Evolutionary conservation across 2,113 vertebrate species (phyloP).

Genomic region (Rhinolophus ferrumequinum): DNA sequence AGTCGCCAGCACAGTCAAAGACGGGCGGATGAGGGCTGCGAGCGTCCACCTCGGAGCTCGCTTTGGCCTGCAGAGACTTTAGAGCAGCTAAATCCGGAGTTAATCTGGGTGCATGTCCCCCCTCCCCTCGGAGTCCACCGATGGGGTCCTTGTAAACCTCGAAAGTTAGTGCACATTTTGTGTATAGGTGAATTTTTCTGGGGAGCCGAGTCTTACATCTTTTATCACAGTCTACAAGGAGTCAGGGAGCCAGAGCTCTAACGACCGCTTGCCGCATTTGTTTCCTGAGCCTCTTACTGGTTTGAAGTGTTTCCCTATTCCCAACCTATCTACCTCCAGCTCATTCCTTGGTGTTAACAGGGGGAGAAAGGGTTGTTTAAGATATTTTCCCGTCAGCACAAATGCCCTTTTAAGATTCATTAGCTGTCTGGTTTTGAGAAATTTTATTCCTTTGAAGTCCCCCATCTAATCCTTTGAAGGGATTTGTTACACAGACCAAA

Average conservation of each 20-base stretch:
- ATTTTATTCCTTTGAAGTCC: constrained; percentile 80
- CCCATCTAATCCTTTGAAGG: constrained; percentile 79
- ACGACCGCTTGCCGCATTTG: background rate
- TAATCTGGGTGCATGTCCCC: background rate
- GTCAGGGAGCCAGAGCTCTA: background rate
- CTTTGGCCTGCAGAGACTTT: constrained; percentile 26
- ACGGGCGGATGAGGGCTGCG: background rate
- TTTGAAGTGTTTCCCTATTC: background rate
- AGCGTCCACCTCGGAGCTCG: background rate
- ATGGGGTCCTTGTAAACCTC: background rate
- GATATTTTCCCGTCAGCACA: constrained; percentile 61
- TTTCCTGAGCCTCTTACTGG: background rate
- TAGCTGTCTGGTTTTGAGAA: constrained; percentile 76
- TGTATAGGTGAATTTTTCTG: background rate
- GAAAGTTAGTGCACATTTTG: constrained; percentile 43
- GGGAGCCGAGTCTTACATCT: background rate
- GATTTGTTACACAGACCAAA: constrained; percentile 80
- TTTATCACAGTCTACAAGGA: background rate
- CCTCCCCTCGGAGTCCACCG: background rate
- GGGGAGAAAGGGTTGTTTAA: constrained; percentile 25
- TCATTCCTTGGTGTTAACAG: background rate
- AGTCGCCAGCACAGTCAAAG: background rate
- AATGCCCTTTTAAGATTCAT: constrained; percentile 77
- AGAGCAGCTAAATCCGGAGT: background rate
- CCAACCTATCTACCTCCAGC: background rate